Conservation (phyloP, 2,113 vertebrate species). For the Sciurus niger region DNA sequence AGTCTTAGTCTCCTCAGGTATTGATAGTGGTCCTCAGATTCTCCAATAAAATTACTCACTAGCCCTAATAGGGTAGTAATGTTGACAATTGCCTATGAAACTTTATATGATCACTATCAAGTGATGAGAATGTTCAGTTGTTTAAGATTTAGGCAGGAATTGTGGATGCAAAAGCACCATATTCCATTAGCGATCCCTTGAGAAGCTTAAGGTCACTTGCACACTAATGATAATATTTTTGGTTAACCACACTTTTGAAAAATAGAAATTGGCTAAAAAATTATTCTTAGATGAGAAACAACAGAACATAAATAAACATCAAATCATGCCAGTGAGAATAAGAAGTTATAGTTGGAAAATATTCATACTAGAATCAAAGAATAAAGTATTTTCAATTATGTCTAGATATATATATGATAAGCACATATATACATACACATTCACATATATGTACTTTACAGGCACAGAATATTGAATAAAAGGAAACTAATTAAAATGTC, state of each 20-base stretch:
- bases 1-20: background rate
- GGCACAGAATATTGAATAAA: background rate
- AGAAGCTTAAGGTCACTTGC: background rate
- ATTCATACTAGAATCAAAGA: background rate
- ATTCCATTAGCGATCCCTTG: background rate
- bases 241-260: background rate
- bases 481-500: constrained; percentile 27
- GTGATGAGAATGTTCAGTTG: background rate
- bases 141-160: constrained; percentile 24
- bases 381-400: background rate
- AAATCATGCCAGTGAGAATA: background rate
- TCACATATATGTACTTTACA: background rate
- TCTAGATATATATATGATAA: background rate
- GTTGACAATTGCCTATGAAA: background rate
- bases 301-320: constrained; percentile 6
- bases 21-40: background rate
- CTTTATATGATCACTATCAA: background rate
- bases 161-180: background rate
- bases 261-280: background rate
- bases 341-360: constrained; percentile 6
- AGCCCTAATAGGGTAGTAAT: background rate
- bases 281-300: background rate
- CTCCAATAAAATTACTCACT: constrained; percentile 19
- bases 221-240: background rate
- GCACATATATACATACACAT: background rate